Conservation (phyloP, 2,113 vertebrate genomes). For the Caretta caretta region DNA sequence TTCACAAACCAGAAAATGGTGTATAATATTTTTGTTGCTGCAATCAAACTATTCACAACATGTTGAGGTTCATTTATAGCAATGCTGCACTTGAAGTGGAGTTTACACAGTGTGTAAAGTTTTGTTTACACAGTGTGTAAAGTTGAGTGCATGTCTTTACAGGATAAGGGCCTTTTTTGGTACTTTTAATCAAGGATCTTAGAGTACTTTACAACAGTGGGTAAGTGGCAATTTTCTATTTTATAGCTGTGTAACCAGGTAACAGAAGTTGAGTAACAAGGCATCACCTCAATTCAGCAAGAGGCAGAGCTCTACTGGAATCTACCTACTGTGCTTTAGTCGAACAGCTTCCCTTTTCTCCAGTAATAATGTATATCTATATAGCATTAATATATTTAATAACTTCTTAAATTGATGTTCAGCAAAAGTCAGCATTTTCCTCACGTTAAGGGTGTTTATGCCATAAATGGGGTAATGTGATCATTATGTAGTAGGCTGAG, state of each 20-base stretch:
- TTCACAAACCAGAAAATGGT: background rate
- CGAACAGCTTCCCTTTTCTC: background rate
- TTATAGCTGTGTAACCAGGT: background rate
- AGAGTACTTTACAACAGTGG: background rate
- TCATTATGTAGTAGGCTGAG: background rate
- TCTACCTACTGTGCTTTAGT: background rate
- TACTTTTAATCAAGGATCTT: background rate
- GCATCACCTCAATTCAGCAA: background rate
- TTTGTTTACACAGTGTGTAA: background rate
- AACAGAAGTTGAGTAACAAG: background rate
- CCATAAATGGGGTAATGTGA: background rate
- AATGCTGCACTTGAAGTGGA: background rate
- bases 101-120: background rate
- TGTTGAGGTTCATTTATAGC: accelerated
- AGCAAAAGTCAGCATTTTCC: background rate
- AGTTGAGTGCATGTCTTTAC: background rate
- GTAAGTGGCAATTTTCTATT: background rate
- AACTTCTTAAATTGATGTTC: background rate
- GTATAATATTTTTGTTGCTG: background rate
- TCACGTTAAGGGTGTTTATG: background rate
- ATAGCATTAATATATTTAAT: background rate
- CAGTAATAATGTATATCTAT: accelerated
- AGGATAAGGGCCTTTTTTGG: background rate
- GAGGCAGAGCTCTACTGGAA: background rate
- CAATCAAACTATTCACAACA: background rate